Evolutionary conservation across 2,888 invertebrate species (phyloP), one percentile per base, ranked within the genome.

Genomic region (Loripinus fragilis): DNA sequence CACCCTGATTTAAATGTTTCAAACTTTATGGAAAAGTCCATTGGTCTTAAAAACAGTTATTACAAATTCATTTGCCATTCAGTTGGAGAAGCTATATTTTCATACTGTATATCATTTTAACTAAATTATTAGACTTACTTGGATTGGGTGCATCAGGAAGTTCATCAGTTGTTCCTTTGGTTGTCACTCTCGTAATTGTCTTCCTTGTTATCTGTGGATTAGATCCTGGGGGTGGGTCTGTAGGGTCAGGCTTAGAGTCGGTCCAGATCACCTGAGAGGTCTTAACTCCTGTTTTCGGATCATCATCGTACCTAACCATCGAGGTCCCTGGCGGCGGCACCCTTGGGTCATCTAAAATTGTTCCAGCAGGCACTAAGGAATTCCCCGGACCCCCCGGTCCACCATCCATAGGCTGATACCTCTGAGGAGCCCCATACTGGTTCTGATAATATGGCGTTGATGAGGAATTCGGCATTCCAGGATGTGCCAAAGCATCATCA

Each of bases 221-320:
- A 20, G 86, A 87, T 12, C 71, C 80, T 10, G 85, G 87, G 0
- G 89, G 88, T 15, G 90, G 91, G 52, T 91, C 91, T 17, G 90
- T 88, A 1, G 90, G 89, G 75, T 91, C 90, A 35, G 85, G 87
- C 23, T 87, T 85, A 10, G 85, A 79, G 71, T 90, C 91, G 28
- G 89, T 89, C 91, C 91, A 91, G 45, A 89, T 72, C 17, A 90
- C 89, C 80, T 90, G 91, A 28, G 88, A 88, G 1, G 88, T 86
- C 71, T 90, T 88, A 38, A 88, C 80, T 20, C 90, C 91, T 73
- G 86, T 80, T 8, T 78, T 67, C 8, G 90, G 89, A 73, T 91
- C 90, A 10, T 89, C 86, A 25, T 86, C 87, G 28, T 90, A 88
- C 25, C 88, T 85, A 73, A 89, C 81, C 23, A 89, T 67, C 8